phyloP scores from a whole-genome alignment of 2,113 vertebrate species.

The Mus pahari region DNA sequence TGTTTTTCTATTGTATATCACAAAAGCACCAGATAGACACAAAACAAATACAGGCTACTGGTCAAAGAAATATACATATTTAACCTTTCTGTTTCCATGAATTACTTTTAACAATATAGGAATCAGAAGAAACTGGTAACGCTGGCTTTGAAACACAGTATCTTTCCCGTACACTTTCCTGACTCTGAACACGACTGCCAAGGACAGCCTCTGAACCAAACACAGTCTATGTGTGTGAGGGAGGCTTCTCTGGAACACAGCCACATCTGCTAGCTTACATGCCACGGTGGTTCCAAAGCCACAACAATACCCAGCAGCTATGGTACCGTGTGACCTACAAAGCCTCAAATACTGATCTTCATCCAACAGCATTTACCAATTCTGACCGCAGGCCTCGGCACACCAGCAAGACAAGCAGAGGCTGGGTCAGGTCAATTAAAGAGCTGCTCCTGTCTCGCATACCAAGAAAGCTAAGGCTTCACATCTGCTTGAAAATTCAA shows the following conservation, averaged over 20 bases:
- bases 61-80: neutral
- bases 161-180: neutral
- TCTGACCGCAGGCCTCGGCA: neutral
- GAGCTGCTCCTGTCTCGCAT: neutral
- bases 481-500: neutral
- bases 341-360: neutral
- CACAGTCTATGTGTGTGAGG: neutral
- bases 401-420: neutral
- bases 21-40: neutral
- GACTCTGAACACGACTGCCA: neutral
- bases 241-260: neutral
- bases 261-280: neutral
- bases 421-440: neutral
- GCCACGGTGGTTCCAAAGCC: neutral
- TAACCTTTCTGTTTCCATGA: neutral
- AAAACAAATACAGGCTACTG: neutral
- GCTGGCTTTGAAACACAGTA: neutral
- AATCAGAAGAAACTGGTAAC: constrained; percentile 7
- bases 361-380: neutral
- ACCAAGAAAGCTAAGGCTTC: constrained; percentile 5
- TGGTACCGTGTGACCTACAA: neutral
- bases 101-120: neutral
- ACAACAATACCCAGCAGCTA: neutral
- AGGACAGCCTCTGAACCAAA: neutral
- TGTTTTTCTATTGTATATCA: neutral